Base-by-base conservation (phyloP, 2,797 vertebrate genomes). In the Rhabdomys pumilio region DNA sequence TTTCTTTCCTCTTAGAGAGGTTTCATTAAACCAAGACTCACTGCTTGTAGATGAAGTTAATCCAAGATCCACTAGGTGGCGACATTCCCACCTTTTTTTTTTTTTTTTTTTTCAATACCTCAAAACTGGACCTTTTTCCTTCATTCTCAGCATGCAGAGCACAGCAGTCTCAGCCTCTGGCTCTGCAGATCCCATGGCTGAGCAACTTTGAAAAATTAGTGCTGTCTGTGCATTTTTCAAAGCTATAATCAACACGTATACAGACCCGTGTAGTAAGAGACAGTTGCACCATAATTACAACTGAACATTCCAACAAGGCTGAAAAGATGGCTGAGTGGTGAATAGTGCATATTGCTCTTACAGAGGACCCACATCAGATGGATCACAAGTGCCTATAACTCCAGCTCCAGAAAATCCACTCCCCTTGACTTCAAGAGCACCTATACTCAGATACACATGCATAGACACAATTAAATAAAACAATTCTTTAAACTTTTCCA, bases 61-160 rank as follows among this genome's bases (percentile, higher is more conserved):
- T 17, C 55, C 67, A 63, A 19, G 41, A 0, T 81, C 96, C 97
- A 90, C 95, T 96, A 97, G 97, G 90, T 95, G 97, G 96, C 61
- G 10, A 41, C 72, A 92, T 90, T 84, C 22, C 92, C 53, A 41
- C 11, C n/a, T n/a, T n/a, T n/a, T n/a, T n/a, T n/a, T n/a, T n/a
- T n/a, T n/a, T n/a, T n/a, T 67, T 86, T n/a, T 86, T 89, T 41
- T 72, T 47, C 1, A 41, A 26, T 17, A 80, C 5, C 3, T 44
- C 1, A 73, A 31, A 2, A 4, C 19, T 61, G 20, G 1, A 0
- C 6, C 4, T 81, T 8, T 57, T 53, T 19, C 0, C 31, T n/a
- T 6, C 6, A 24, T 63, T 79, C 57, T 22, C 76, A 38, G 4
- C 1, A 9, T 0, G 12, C 41, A 12, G 1, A 47, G 5, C 3